Base-by-base conservation (phyloP, 2,113 vertebrate genomes). In the Mobula hypostoma region DNA sequence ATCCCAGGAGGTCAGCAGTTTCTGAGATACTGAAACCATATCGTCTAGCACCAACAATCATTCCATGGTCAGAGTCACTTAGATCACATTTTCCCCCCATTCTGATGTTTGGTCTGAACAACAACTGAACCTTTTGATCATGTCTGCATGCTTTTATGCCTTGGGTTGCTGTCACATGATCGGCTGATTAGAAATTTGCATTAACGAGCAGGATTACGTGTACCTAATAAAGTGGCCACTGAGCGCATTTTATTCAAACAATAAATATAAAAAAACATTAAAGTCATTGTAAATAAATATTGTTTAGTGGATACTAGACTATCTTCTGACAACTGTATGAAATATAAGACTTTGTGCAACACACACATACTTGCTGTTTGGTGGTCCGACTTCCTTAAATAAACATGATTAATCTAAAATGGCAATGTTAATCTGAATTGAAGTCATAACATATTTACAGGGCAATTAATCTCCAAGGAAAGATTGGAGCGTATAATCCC, bases 331-430 rank as follows among this genome's bases (percentile, higher is more conserved):
- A 48, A 72, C 17, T 0, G 1, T 3, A 48, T 27, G 19, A 5
- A 24, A 56, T 56, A 24, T 17, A 93, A 74, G 21, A 74, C 21
- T 21, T 93, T 48, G 17, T 5, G 24, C 9, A 93, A 14, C 27
- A 56, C 27, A 21, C 24, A 70, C 2, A 21, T 56, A 48, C 66
- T 9, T 40, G 68, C 36, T 93, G 61, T 74, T 68, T 70, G 40
- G 21, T 93, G 74, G 24, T 91, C 91, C 74, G 24, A 74, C 68
- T 74, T 24, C 66, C 88, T 27, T 48, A 68, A 93, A 74, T 74
- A 93, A 93, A 93, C 32, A 14, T 91, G 88, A 68, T 93, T 70
- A 93, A 74, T 93, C 91, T 93, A 93, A 93, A 74, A 93, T 93
- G 72, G 48, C 91, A 93, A 72, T 93, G 68, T 36, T 56, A 74